A percentile compares a stretch with the other conserved stretches of the same genome.
Conservation (phyloP, 1,140 invertebrate species). For the Agrypnia vestita region DNA sequence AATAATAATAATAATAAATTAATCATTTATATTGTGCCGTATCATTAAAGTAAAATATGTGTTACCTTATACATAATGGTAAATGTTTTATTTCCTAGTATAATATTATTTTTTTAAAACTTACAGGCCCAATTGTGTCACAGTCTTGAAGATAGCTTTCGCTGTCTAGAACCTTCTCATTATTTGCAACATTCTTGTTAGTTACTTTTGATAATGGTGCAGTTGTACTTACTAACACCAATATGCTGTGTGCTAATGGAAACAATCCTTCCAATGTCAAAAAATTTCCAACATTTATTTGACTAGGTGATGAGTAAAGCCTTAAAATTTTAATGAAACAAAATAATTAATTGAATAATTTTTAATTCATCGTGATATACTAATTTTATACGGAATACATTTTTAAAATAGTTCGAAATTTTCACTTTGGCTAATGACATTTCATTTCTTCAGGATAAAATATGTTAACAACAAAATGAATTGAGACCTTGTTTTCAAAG, state of each 20-base stretch:
- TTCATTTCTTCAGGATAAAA: too few relatives aligned
- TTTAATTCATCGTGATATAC: too few relatives aligned
- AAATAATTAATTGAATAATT: not conserved
- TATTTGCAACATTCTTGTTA: not conserved
- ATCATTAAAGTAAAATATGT: too few relatives aligned
- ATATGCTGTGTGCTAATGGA: slow-evolving; percentile 75
- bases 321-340: slow-evolving; percentile 62
- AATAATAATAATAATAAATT: too few relatives aligned
- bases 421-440: too few relatives aligned
- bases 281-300: slow-evolving; percentile 73
- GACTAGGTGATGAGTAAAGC: slow-evolving; percentile 75
- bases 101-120: slow-evolving; percentile 29
- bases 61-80: too few relatives aligned
- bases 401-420: not conserved
- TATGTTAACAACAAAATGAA: too few relatives aligned
- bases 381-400: not conserved
- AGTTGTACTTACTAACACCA: slow-evolving; percentile 78
- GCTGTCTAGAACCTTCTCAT: slow-evolving; percentile 2
- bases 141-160: slow-evolving; percentile 40
- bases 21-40: too few relatives aligned
- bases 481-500: too few relatives aligned
- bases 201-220: slow-evolving; percentile 68
- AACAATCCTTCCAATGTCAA: slow-evolving; percentile 74
- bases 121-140: slow-evolving; percentile 58
- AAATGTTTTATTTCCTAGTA: not conserved